Evolutionary conservation across 1,140 invertebrate species (phyloP).

Genomic region (Scaptomyza hsui): DNA sequence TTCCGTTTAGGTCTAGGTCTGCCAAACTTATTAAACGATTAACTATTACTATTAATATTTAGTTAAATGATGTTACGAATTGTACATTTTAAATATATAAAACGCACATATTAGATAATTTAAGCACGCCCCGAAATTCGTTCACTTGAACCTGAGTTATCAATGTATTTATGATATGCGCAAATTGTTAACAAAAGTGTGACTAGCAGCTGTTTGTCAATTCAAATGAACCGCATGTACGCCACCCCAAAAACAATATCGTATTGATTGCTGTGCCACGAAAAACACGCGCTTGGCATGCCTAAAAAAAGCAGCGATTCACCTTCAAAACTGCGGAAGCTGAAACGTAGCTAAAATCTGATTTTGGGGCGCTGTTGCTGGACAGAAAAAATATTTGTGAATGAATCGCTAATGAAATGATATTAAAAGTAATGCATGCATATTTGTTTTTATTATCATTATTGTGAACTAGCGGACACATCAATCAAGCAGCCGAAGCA

Average conservation of each 20-base stretch:
- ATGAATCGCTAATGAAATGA: constrained; percentile 61
- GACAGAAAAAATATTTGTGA: constrained; percentile 52
- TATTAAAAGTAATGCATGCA: constrained; percentile 13
- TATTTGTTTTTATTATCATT: neutral
- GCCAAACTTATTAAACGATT: too few relatives aligned
- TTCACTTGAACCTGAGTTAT: neutral
- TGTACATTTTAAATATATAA: neutral
- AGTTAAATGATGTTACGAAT: too few relatives aligned
- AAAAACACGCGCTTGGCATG: constrained; percentile 64
- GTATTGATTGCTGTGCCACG: constrained; percentile 4
- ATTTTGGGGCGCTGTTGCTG: constrained; percentile 40
- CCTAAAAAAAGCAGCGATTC: constrained; percentile 28
- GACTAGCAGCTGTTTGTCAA: constrained; percentile 13
- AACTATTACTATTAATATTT: too few relatives aligned
- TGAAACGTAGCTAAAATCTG: constrained; percentile 30
- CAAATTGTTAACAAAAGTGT: constrained; percentile 15
- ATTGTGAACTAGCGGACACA: neutral
- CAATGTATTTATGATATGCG: neutral
- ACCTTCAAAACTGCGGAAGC: constrained; percentile 72
- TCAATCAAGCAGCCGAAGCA: constrained; percentile 15
- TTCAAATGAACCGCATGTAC: constrained; percentile 30
- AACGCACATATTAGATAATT: neutral
- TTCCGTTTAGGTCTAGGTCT: too few relatives aligned
- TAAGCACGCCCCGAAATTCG: constrained; percentile 37
- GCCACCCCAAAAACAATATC: constrained; percentile 25